A percentile compares a stretch with the other conserved stretches of the same genome.
These are phyloP conservation scores for Euura lappo DNA, from an alignment of 1,140 invertebrate genomes.

Conservation along the genomic window DNA sequence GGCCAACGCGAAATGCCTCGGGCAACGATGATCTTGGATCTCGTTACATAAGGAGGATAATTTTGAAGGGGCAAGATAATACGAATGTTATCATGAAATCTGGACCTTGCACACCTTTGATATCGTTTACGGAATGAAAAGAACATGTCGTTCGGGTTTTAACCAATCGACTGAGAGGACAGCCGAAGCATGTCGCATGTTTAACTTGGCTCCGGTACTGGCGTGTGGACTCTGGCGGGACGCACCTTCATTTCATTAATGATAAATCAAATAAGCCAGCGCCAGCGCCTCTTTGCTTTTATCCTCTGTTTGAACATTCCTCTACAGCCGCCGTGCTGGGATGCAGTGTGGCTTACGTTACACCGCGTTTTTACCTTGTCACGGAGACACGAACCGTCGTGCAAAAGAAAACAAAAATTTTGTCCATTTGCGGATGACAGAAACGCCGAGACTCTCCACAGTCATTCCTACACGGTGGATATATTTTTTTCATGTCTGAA, in stretches of 20 bases:
- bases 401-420: too few relatives aligned
- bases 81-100: too few relatives aligned
- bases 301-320: not conserved
- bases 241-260: constrained; percentile 14
- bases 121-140: too few relatives aligned
- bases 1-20: not conserved
- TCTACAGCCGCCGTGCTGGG: not conserved
- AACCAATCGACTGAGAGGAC: not conserved
- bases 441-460: too few relatives aligned
- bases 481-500: not conserved
- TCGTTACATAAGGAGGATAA: not conserved
- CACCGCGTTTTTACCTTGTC: not conserved
- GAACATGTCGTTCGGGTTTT: too few relatives aligned
- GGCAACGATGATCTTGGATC: not conserved
- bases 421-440: too few relatives aligned
- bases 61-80: too few relatives aligned
- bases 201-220: constrained; percentile 4
- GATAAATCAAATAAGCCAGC: constrained; percentile 13
- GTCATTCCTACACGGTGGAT: too few relatives aligned
- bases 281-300: not conserved
- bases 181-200: not conserved
- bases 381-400: not conserved
- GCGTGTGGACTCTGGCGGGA: not conserved
- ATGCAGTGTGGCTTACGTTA: not conserved
- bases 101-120: too few relatives aligned